Conservation (phyloP, 2,797 vertebrate genomes). For the Sandelia bainsii region DNA sequence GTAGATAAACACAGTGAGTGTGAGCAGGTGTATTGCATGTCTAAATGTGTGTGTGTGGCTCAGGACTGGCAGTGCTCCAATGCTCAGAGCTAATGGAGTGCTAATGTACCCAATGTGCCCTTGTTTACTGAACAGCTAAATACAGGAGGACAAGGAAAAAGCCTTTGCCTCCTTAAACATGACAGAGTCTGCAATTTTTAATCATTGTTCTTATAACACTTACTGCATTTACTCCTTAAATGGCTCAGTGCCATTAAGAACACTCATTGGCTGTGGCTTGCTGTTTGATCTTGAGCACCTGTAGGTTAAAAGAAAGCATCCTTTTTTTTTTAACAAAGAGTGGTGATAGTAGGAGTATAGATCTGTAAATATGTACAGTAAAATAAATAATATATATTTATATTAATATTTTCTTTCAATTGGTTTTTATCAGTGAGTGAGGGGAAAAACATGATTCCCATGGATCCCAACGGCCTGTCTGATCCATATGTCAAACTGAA, state of each 20-base stretch:
- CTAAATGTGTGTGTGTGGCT: constrained; percentile 5
- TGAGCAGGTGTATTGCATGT: background rate
- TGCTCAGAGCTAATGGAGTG: constrained; percentile 62
- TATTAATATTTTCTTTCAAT: constrained; percentile 7
- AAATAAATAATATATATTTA: background rate
- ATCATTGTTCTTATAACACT: constrained; percentile 38
- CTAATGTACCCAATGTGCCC: constrained; percentile 62
- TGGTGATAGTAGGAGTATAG: too few species aligned
- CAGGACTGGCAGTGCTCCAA: constrained; percentile 58
- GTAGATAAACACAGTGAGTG: constrained; percentile 34
- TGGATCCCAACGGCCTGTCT: constrained; percentile 98
- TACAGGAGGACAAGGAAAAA: constrained; percentile 55
- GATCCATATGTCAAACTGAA: constrained; percentile 99
- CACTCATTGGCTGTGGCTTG: constrained; percentile 6
- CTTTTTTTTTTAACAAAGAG: too few species aligned
- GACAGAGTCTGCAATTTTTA: constrained; percentile 41
- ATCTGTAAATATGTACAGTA: too few species aligned
- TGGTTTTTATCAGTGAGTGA: constrained; percentile 87
- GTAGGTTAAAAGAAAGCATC: constrained; percentile 14
- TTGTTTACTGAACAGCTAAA: constrained; percentile 72
- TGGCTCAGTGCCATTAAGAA: constrained; percentile 17
- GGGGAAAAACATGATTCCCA: constrained; percentile 96
- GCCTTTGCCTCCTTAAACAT: constrained; percentile 49
- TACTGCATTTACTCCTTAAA: constrained; percentile 26
- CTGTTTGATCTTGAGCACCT: constrained; percentile 44